These are phyloP conservation scores for Zaprionus africanus DNA, from an alignment of 1,140 invertebrate species.

Conservation along the genomic window DNA sequence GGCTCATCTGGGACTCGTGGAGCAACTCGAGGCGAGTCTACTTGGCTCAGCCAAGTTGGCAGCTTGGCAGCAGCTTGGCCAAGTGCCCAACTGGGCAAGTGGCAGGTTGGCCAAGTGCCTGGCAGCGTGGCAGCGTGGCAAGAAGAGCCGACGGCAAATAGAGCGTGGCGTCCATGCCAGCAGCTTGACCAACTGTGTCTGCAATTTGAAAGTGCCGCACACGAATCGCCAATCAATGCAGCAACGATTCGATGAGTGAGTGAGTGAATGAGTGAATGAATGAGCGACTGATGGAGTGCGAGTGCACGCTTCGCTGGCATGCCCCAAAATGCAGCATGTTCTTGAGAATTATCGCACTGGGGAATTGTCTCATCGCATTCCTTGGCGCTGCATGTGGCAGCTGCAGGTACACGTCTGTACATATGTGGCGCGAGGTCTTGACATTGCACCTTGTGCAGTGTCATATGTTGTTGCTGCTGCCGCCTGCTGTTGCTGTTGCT, in stretches of 20 bases:
- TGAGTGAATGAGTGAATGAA: not conserved
- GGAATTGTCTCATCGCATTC: constrained; percentile 39
- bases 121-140: constrained; percentile 26
- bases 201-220: constrained; percentile 62
- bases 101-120: constrained; percentile 19
- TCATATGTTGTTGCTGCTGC: constrained; percentile 43
- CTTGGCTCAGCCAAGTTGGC: constrained; percentile 8
- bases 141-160: constrained; percentile 55
- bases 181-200: constrained; percentile 68
- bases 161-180: constrained; percentile 65
- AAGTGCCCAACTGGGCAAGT: not conserved
- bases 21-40: not conserved
- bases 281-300: not conserved
- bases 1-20: not conserved
- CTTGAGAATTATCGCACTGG: constrained; percentile 29
- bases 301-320: not conserved
- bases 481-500: constrained; percentile 3
- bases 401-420: not conserved
- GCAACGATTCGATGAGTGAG: not conserved
- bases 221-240: constrained; percentile 29
- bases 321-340: constrained; percentile 24
- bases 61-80: constrained; percentile 16
- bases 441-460: constrained; percentile 78
- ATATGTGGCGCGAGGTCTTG: constrained; percentile 74
- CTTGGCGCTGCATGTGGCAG: constrained; percentile 9